These are phyloP conservation scores for Drosophila borealis DNA, from an alignment of 2,888 invertebrate species.

Conservation along the genomic window DNA sequence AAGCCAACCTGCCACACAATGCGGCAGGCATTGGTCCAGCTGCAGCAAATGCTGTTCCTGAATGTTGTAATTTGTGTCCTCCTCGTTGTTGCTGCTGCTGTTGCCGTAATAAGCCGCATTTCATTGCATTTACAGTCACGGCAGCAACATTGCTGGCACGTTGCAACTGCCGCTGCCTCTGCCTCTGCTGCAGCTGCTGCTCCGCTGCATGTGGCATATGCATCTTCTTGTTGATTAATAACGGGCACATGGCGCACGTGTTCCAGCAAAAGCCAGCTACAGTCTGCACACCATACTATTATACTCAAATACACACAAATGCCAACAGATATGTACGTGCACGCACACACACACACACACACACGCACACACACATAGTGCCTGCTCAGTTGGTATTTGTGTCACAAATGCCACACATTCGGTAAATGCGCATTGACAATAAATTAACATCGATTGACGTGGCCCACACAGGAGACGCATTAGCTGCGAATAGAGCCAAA, in stretches of 20 bases:
- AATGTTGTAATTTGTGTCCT: not conserved
- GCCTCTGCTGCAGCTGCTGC: constrained; percentile 12
- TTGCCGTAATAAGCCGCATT: constrained; percentile 68
- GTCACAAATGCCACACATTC: constrained; percentile 54
- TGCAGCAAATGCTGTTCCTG: constrained; percentile 3
- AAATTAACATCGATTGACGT: constrained; percentile 79
- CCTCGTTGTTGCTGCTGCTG: constrained; percentile 23
- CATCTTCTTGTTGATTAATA: constrained; percentile 72
- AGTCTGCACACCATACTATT: constrained; percentile 63
- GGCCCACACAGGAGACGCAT: constrained; percentile 43
- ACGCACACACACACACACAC: constrained; percentile 9
- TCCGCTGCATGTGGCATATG: constrained; percentile 38
- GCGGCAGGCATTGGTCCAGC: constrained; percentile 28
- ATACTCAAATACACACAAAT: constrained; percentile 31
- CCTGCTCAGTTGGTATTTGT: constrained; percentile 59
- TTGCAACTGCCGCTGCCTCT: constrained; percentile 17
- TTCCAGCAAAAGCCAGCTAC: constrained; percentile 46
- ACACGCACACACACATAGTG: not conserved
- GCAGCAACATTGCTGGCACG: constrained; percentile 35
- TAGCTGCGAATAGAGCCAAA: constrained; percentile 28
- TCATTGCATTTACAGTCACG: constrained; percentile 52
- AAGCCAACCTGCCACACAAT: constrained; percentile 51
- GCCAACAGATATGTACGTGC: constrained; percentile 1
- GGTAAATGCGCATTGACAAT: constrained; percentile 71
- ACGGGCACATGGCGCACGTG: constrained; percentile 76